phyloP scores from a whole-genome alignment of 2,888 invertebrate species.

The Caenorhabditis doughertyi region DNA sequence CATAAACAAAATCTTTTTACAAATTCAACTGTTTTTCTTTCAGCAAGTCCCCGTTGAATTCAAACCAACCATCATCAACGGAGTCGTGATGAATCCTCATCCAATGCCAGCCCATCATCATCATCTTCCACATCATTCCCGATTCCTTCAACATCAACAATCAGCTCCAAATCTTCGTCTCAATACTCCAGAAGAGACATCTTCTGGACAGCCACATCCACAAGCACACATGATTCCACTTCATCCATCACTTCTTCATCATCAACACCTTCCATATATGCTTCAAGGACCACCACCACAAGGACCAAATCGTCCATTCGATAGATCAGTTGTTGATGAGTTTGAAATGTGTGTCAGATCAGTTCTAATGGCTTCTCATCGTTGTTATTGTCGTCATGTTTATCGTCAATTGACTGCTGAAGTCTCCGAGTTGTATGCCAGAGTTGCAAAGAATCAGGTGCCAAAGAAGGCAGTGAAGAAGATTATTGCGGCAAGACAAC shows the following conservation, averaged over 20 bases:
- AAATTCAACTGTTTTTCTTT: constrained; percentile 1
- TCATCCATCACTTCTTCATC: constrained; percentile 4
- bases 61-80: constrained; percentile 52
- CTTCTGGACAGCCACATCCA: neutral
- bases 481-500: constrained; percentile 41
- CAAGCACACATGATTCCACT: neutral
- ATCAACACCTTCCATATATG: constrained; percentile 29
- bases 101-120: constrained; percentile 15
- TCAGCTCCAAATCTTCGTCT: constrained; percentile 55
- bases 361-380: constrained; percentile 54
- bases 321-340: constrained; percentile 49
- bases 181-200: constrained; percentile 26
- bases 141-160: constrained; percentile 62
- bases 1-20: neutral
- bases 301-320: constrained; percentile 36
- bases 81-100: constrained; percentile 23
- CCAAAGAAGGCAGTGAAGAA: constrained; percentile 66
- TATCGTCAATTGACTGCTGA: constrained; percentile 62
- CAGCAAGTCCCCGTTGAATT: constrained; percentile 53
- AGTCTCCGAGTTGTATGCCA: constrained; percentile 61
- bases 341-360: constrained; percentile 61
- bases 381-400: constrained; percentile 57
- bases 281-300: neutral
- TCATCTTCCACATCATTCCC: constrained; percentile 52
- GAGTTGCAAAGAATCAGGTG: constrained; percentile 63